A percentile compares a stretch with the other conserved stretches of the same genome.
Evolutionary conservation across 2,797 vertebrate species (phyloP).

Genomic region (Fistularia commersonii): DNA sequence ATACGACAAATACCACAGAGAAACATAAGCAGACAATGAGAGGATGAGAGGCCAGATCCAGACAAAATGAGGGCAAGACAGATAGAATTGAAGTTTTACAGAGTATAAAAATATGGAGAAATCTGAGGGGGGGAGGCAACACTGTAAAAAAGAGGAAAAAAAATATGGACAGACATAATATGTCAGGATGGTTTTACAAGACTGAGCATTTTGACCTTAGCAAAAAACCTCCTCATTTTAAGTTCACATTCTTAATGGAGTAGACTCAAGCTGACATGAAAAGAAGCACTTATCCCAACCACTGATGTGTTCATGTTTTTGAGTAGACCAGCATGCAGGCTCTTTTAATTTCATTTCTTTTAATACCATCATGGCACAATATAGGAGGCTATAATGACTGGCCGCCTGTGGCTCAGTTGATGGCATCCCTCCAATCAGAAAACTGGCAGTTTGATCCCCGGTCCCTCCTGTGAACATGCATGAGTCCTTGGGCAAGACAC

Average conservation of each 20-base stretch:
- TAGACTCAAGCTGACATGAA: conserved; percentile 31
- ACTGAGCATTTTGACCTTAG: conserved; percentile 37
- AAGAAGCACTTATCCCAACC: conserved; percentile 41
- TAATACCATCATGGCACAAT: conserved; percentile 32
- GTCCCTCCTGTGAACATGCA: no score
- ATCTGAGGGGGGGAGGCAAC: conserved; percentile 7
- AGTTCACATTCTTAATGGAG: conserved; percentile 31
- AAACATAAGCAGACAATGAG: conserved; percentile 13
- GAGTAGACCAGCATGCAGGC: conserved; percentile 20
- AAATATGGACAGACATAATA: not conserved
- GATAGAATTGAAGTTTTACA: not conserved
- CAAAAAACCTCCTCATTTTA: conserved; percentile 13
- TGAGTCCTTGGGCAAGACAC: no score
- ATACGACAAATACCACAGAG: conserved; percentile 2
- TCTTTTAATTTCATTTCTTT: not conserved
- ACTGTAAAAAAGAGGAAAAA: conserved; percentile 7
- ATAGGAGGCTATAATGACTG: no score
- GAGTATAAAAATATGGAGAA: conserved; percentile 9
- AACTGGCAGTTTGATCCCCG: no score
- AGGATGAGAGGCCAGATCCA: not conserved
- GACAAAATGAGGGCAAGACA: conserved; percentile 6
- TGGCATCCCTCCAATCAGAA: no score
- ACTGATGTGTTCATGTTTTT: conserved; percentile 16
- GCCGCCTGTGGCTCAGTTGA: no score
- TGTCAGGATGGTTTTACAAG: not conserved